Conservation (phyloP, 1,140 invertebrate species). For the Scylla paramamosain region DNA sequence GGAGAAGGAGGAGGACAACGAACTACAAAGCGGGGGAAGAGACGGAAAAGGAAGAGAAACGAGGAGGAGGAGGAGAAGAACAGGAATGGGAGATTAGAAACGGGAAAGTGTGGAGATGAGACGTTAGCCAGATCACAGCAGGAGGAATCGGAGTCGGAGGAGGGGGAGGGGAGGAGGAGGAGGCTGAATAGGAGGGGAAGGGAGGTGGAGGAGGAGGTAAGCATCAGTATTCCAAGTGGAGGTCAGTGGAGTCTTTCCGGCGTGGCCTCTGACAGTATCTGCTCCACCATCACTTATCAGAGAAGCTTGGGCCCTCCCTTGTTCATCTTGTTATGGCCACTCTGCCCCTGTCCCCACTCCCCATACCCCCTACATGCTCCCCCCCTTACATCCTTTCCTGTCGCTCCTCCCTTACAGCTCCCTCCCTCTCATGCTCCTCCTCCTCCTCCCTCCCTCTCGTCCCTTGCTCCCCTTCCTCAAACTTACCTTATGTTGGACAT, state of each 20-base stretch:
- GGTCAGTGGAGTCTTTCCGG: neutral
- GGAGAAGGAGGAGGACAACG: too few species aligned
- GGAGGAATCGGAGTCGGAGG: too few species aligned
- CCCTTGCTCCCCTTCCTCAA: neutral
- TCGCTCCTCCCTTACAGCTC: neutral
- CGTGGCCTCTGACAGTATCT: neutral
- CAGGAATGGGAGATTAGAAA: too few species aligned
- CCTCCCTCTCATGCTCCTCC: neutral
- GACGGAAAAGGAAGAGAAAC: too few species aligned
- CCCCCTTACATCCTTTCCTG: neutral
- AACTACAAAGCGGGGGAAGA: too few species aligned
- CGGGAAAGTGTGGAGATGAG: too few species aligned
- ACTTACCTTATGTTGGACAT: neutral
- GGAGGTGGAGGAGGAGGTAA: neutral
- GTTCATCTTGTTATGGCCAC: neutral
- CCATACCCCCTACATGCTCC: neutral
- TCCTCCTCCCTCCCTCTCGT: neutral
- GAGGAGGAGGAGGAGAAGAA: too few species aligned
- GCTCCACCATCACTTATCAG: neutral
- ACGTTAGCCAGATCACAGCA: too few species aligned
- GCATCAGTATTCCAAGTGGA: neutral
- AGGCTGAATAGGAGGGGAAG: neutral
- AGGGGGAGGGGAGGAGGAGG: too few species aligned
- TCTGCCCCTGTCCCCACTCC: neutral
- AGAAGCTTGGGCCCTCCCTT: neutral